Evolutionary conservation across 2,888 invertebrate genomes (phyloP), one percentile per base, ranked within the genome.

Genomic region (Caenorhabditis uteleia): DNA sequence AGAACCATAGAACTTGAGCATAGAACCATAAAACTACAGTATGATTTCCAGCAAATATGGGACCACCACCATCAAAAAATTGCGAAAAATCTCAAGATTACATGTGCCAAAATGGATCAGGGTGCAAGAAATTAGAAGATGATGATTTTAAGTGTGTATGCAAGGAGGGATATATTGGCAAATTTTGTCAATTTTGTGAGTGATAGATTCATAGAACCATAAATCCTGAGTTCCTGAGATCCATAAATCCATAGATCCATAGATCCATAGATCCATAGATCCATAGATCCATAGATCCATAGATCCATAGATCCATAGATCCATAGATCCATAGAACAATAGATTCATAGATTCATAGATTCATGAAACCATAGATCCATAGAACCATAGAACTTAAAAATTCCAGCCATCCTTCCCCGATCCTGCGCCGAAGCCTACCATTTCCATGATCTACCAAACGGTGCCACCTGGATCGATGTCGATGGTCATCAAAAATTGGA

Each of bases 131-230:
- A 48, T 46, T 21, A 34, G 47, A 49, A 25, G 50, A 60, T 1
- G 53, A 48, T 2, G 45, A 48, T 36, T 71, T 74, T 33, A 58
- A 54, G 8, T 79, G 79, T 50, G 31, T 58, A 21, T 79, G 79
- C 53, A 46, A 50, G n/a, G 54, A 70, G 8, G 76, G 76, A 10
- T 77, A 70, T 46, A 67, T 59, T 46, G 79, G 79, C 12, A 49
- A 51, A n/a, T 71, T 40, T 42, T 79, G 79, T 53, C 79, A 79
- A 49, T 79, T 79, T 53, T 72, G 78, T 78, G 34, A 69, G 77
- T 67, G 10, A n/a, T n/a, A 34, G n/a, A 34, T 7, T 5, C 8
- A 16, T 14, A 34, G 34, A 34, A 34, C 4, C 8, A n/a, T 5
- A n/a, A n/a, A 34, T n/a, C n/a, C n/a, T n/a, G n/a, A n/a, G n/a